Evolutionary conservation across 2,797 vertebrate species (phyloP).

Genomic region (Anguilla pacifica): DNA sequence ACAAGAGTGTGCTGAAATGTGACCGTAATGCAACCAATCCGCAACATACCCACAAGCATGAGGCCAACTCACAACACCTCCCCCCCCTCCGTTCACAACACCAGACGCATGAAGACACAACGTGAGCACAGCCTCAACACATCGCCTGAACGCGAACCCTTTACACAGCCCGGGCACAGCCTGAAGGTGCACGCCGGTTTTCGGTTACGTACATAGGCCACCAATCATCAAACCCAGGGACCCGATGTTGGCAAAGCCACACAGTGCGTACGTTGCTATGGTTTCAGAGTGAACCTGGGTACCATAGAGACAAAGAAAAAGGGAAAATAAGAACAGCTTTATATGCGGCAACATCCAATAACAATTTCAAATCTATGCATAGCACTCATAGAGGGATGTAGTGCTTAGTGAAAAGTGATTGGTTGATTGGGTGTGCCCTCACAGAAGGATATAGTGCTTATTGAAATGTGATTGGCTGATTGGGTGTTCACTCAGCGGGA

Average conservation of each 20-base stretch:
- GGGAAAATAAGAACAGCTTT: background rate
- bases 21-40: background rate
- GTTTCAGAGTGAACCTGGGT: conserved; percentile 79
- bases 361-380: background rate
- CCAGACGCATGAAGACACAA: background rate
- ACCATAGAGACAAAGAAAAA: conserved; percentile 6
- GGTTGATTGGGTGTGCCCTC: background rate
- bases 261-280: conserved; percentile 85
- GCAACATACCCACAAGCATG: background rate
- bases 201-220: conserved; percentile 74
- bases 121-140: background rate
- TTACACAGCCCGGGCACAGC: background rate
- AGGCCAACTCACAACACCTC: background rate
- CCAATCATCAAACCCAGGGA: conserved; percentile 80
- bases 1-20: background rate
- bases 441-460: background rate
- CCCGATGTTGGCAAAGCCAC: conserved; percentile 85
- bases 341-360: background rate
- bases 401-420: background rate
- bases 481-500: background rate
- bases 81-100: background rate
- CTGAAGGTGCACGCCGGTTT: background rate
- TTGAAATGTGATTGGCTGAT: background rate
- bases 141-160: too few relatives aligned
- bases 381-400: background rate